Percentiles rank a stretch among this genome's conserved stretches.
phyloP scores from a whole-genome alignment of 2,888 invertebrate genomes.

The Odontothrips loti region DNA sequence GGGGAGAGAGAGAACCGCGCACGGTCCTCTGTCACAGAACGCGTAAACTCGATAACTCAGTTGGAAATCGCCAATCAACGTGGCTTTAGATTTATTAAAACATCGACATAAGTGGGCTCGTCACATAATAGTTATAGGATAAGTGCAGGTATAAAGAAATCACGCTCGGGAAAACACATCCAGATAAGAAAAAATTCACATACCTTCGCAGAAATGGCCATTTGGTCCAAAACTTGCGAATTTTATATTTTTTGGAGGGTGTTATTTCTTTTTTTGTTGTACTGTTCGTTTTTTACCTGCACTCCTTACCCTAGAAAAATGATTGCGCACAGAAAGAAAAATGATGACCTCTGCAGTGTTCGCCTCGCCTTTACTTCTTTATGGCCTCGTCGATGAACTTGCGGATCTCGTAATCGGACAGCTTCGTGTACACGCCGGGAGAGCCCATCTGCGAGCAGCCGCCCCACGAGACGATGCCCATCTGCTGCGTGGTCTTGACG shows the following conservation, averaged over 20 bases:
- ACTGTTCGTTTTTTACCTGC: neutral
- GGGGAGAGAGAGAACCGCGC: too few species aligned
- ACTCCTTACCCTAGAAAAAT: neutral
- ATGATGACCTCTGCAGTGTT: neutral
- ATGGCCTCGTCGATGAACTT: neutral
- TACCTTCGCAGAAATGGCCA: neutral
- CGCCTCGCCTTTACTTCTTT: neutral
- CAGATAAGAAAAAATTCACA: neutral
- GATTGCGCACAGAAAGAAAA: neutral
- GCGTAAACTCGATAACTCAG: too few species aligned
- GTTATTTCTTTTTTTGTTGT: neutral
- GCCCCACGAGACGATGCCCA: neutral
- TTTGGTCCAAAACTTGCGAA: neutral
- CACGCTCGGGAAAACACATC: too few species aligned
- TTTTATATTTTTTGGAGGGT: neutral
- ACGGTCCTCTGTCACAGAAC: too few species aligned
- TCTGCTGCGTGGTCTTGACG: neutral
- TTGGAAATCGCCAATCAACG: too few species aligned
- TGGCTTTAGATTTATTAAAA: too few species aligned
- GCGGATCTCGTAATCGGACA: neutral
- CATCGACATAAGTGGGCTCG: too few species aligned
- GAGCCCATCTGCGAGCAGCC: slow-evolving; percentile 14
- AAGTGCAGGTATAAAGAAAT: too few species aligned
- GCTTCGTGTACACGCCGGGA: neutral
- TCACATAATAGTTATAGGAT: too few species aligned